phyloP scores from a whole-genome alignment of 2,113 vertebrate genomes.

The Sarotherodon lohbergeri region DNA sequence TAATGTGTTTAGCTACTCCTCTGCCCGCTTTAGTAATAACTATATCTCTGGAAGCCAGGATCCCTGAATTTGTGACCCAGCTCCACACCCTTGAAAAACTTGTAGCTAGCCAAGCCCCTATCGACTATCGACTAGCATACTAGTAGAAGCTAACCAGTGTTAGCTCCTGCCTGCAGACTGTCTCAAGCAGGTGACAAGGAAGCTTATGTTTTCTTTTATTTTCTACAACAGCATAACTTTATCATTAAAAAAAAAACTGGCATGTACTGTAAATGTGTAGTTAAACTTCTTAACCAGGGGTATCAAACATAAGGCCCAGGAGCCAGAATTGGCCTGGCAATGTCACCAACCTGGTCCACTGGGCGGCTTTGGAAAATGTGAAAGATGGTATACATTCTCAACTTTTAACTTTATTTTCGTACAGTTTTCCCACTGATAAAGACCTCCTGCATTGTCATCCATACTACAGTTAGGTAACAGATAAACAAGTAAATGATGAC shows the following conservation, averaged over 20 bases:
- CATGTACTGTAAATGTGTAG: not conserved
- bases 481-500: not conserved
- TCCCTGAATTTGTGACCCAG: too few relatives aligned
- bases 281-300: not conserved
- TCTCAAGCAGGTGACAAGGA: not conserved
- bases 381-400: not conserved
- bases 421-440: not conserved
- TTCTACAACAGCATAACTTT: not conserved
- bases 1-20: too few relatives aligned
- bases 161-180: not conserved
- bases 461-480: not conserved
- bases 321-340: not conserved
- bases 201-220: not conserved
- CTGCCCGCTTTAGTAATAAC: too few relatives aligned
- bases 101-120: not conserved
- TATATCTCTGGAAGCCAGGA: too few relatives aligned
- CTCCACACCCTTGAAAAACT: not conserved
- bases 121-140: not conserved
- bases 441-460: not conserved
- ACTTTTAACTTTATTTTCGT: not conserved
- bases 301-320: not conserved
- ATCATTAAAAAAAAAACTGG: not conserved
- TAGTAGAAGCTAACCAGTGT: not conserved
- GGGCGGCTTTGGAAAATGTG: not conserved
- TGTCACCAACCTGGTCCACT: not conserved